Conservation (phyloP, 2,888 invertebrate genomes). For the Sinelater perroti region DNA sequence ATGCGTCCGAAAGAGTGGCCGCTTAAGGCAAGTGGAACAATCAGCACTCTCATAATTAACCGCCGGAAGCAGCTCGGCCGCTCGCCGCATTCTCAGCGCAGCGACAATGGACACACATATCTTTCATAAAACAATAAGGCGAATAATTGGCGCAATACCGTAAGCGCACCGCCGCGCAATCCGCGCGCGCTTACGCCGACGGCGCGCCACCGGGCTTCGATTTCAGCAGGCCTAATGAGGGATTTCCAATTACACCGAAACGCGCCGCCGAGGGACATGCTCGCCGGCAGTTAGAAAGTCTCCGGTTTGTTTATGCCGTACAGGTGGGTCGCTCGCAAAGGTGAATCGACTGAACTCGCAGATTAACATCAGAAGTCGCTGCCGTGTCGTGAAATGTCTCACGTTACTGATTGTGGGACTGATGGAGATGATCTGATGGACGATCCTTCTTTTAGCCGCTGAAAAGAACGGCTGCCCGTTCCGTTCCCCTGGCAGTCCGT, state of each 20-base stretch:
- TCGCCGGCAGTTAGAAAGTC: conserved; percentile 35
- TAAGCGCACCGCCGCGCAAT: conserved; percentile 16
- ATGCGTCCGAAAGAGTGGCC: conserved; percentile 32
- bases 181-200: background rate
- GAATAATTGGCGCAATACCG: conserved; percentile 38
- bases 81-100: conserved; percentile 39
- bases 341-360: conserved; percentile 46
- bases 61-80: conserved; percentile 43
- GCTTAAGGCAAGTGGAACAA: conserved; percentile 38
- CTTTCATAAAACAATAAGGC: conserved; percentile 40
- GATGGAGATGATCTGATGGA: conserved; percentile 32
- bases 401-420: conserved; percentile 43
- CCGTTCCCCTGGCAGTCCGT: background rate
- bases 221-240: conserved; percentile 11
- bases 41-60: conserved; percentile 48
- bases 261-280: conserved; percentile 17
- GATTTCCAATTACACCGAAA: conserved; percentile 20
- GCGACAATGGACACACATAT: conserved; percentile 43
- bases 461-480: background rate
- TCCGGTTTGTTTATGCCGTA: conserved; percentile 34
- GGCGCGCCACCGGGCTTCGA: too few relatives aligned
- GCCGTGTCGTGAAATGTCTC: conserved; percentile 48
- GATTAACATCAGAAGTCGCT: conserved; percentile 45
- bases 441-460: conserved; percentile 14
- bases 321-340: conserved; percentile 42